Evolutionary conservation across 2,888 invertebrate species (phyloP), one percentile per base, ranked within the genome.

Genomic region (Athrips mouffetella): DNA sequence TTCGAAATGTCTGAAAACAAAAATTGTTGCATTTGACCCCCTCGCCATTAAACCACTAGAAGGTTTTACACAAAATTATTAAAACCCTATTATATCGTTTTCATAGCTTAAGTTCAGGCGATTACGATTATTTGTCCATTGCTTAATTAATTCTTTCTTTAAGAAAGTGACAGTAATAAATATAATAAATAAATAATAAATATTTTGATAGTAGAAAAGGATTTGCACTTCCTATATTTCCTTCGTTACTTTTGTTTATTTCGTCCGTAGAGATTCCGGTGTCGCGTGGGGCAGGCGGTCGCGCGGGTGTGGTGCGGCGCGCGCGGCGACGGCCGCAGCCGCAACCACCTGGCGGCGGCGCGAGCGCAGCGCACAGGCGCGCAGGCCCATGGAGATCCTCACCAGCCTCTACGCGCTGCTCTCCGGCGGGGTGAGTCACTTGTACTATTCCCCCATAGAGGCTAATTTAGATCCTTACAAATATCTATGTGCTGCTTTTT

Each of bases 361-460:
- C 68, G 85, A 83, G 76, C 82, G 82, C 71, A 76, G 70, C 67
- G 73, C 79, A 63, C 79, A 80, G 71, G 77, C 83, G 64, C 80
- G 85, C 58, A 83, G 87, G 82, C 86, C 85, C 80, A 88, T 88
- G 87, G 87, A 88, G 83, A 83, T 87, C 80, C 80, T 89, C 62
- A 88, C 89, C 67, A 86, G 87, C 73, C 79, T 89, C 55, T 89
- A 89, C 69, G 87, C 89, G 75, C 78, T 89, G 76, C 80, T 88
- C 53, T 87, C 88, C 54, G 86, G 88, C 66, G 84, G 86, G 80
- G 89, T 88, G 29, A 75, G 73, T 60, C 29, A 11, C 2, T 2
- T 4, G n/a, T n/a, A 10, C 40, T 39, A 30, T 7, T 21, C n/a
- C 7, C 1, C 7, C n/a, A n/a, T n/a, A n/a, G n/a, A n/a, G n/a